Conservation (phyloP, 2,797 vertebrate genomes). For the Hipposideros larvatus region DNA sequence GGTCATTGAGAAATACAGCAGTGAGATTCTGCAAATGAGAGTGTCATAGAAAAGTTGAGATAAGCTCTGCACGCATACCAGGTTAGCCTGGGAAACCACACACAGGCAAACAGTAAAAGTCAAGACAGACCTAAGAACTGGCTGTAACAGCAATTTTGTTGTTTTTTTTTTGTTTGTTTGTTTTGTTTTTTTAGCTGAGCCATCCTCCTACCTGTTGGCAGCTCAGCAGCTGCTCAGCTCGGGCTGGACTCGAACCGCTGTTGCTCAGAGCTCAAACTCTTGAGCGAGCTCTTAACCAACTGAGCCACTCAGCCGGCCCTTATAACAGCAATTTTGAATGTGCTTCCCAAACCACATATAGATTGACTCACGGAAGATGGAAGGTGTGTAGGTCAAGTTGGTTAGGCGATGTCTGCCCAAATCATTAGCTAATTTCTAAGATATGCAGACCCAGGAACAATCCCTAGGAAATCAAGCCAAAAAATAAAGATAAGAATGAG, state of each 20-base stretch:
- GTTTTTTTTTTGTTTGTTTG: no score
- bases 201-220: no score
- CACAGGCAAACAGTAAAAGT: not conserved
- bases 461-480: not conserved
- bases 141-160: not conserved
- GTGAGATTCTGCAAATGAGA: not conserved
- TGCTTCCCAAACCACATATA: not conserved
- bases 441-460: not conserved
- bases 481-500: slow-evolving; percentile 1
- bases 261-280: no score
- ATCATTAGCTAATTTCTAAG: not conserved
- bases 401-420: not conserved
- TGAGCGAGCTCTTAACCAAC: no score
- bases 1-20: not conserved
- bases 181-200: no score
- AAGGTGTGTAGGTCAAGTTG: not conserved
- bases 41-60: not conserved
- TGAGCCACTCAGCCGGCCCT: no score
- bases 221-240: no score
- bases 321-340: not conserved
- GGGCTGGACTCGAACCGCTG: no score
- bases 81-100: not conserved
- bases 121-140: not conserved
- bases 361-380: not conserved
- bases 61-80: not conserved